Conservation (phyloP, 30 jellyfish, hydroid and myxozoan genomes). For the Calvadosia cruxmelitensis region DNA sequence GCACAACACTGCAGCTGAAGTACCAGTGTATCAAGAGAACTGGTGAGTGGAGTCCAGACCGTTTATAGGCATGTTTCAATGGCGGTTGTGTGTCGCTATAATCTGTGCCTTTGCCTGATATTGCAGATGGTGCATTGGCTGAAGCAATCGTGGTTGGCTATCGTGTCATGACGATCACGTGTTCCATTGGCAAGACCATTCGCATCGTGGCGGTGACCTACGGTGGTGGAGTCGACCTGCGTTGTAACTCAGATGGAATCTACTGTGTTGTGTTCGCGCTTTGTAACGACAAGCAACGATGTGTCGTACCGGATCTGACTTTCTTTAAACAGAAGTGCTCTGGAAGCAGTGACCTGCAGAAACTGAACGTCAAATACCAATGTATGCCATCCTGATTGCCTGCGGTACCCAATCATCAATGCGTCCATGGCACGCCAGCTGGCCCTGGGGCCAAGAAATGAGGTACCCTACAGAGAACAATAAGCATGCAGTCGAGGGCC, state of each 20-base stretch:
- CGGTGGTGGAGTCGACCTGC: constrained; percentile 52
- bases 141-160: constrained; percentile 25
- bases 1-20: constrained; percentile 25
- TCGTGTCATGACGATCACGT: constrained; percentile 21
- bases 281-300: constrained; percentile 54
- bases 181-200: constrained; percentile 37
- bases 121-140: constrained; percentile 22
- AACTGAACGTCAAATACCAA: constrained; percentile 6
- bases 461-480: no score
- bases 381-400: neutral
- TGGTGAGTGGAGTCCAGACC: no score
- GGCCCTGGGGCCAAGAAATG: no score
- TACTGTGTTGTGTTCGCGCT: constrained; percentile 56
- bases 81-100: no score
- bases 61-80: no score
- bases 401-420: no score
- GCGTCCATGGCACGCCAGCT: no score
- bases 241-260: constrained; percentile 6
- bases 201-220: constrained; percentile 44
- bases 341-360: constrained; percentile 41
- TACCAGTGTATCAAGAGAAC: constrained; percentile 59
- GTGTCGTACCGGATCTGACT: constrained; percentile 60
- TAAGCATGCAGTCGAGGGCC: no score
- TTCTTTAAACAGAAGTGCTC: constrained; percentile 49
- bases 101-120: no score